Base-by-base conservation (phyloP, 1,140 invertebrate species). In the Lepidurus arcticus region DNA sequence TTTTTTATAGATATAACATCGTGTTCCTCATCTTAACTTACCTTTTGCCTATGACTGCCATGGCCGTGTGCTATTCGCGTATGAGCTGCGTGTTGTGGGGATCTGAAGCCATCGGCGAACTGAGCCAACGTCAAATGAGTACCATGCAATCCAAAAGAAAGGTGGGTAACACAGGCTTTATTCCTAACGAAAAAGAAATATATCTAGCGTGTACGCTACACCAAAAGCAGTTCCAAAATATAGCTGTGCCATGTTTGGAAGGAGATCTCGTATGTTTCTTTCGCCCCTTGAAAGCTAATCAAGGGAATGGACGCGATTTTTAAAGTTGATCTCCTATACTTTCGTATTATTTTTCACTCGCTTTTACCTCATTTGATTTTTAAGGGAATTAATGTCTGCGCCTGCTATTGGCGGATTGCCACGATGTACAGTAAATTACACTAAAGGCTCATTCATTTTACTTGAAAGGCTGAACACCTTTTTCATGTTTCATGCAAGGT, bases 21-120 rank as follows among this genome's bases (percentile, higher is more conserved):
- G 83, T 95, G 16, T 92, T 97, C 83, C 88, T 97, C 80, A 86
- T 93, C 5, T 86, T 96, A 24, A 97, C 95, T 8, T 98, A 98
- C 83, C 87, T 95, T n/a, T 87, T 97, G 76, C 96, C 96, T 10
- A 92, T 98, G 88, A 83, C 92, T 47, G 90, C 93, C 0, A 94
- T 98, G 90, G 90, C 90, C 3, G 88, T 93, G 42, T 95, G 94
- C 82, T 98, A 98, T 83, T 89, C 91, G 0, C 87, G 91, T 0
- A 96, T 97, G 89, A 94, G 86, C n/a, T 82, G 84, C 53, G 87
- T 88, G 76, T 84, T 91, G 0, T 90, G 90, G 88, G 87, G 94
- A 6, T 93, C 93, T 21, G 87, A 91, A 76, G 92, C 92, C 0
- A 97, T 98, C 73, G 96, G 95, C 0, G 96, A 98, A 85, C 88